Base-by-base conservation (phyloP, 1,140 invertebrate species). In the Odontomachus brunneus region DNA sequence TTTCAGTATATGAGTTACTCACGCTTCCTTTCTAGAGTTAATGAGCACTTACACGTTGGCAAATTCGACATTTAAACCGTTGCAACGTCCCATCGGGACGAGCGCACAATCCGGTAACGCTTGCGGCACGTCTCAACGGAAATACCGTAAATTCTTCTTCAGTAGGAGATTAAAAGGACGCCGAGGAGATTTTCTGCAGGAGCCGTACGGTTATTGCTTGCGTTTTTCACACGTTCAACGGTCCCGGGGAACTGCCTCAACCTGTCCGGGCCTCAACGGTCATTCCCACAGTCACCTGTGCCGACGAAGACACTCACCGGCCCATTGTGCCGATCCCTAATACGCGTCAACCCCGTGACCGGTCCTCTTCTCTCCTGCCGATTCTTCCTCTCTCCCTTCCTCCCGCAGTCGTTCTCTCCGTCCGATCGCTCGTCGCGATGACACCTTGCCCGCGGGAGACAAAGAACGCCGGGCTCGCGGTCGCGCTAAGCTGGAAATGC, bases 281-380 rank as follows among this genome's bases (percentile, higher is more conserved):
- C 92, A 93, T 93, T 93, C 92, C 92, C 92, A 93, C 92, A 93
- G 90, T 92, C 92, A 93, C 92, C 92, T 93, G 92, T 93, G 84
- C 86, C 84, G 55, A 82, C 67, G 88, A 88, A 91, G 86, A 91
- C 88, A 89, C 84, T 91, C 84, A 87, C 82, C 87, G 82, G 80
- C 84, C 89, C 86, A 91, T 93, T 92, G 91, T 92, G 86, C 84
- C 71, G 78, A 91, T 87, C 92, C 91, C 89, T 91, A 92, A 92
- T 89, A 62, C 86, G 80, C 90, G 87, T 89, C 85, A 91, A 90
- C 89, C 82, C 63, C 24, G 57, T 69, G 84, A 88, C 87, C 86
- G 86, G 87, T 88, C 75, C 65, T 59, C 63, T 69, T 67, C 60
- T 38, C n/a, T 33, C 48, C 59, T 51, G 49, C 44, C 29, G 29